phyloP scores from a whole-genome alignment of 2,797 vertebrate species.

The Triplophysa bombifrons region DNA sequence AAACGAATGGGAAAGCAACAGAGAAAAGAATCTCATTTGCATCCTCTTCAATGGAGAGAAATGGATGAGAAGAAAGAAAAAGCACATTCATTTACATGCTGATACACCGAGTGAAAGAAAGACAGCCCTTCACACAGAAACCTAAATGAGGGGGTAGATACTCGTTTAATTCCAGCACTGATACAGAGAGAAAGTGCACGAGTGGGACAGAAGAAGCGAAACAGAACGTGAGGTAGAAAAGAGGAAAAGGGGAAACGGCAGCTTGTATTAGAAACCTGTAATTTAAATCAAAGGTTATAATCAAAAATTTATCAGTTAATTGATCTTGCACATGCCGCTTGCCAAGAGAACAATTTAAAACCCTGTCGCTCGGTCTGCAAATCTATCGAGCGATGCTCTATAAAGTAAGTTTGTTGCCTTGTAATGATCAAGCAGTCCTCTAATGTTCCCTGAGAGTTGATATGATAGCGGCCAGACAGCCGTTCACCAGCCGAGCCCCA shows the following conservation, averaged over 20 bases:
- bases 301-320: slow-evolving; percentile 69
- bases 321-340: slow-evolving; percentile 63
- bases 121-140: slow-evolving; percentile 43
- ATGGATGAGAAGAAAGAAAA: slow-evolving; percentile 45
- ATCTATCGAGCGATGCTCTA: slow-evolving; percentile 54
- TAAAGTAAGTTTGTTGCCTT: slow-evolving; percentile 60
- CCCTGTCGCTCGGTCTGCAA: slow-evolving; percentile 50
- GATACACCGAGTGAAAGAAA: slow-evolving; percentile 48
- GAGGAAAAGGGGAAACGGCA: slow-evolving; percentile 44
- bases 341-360: slow-evolving; percentile 59
- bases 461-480: slow-evolving; percentile 49
- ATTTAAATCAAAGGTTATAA: slow-evolving; percentile 66
- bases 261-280: slow-evolving; percentile 58
- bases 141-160: slow-evolving; percentile 50
- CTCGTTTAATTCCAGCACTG: slow-evolving; percentile 42
- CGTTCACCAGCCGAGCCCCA: slow-evolving; percentile 21
- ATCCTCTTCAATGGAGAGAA: slow-evolving; percentile 51
- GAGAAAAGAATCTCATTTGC: slow-evolving; percentile 56
- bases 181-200: slow-evolving; percentile 37
- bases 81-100: slow-evolving; percentile 54
- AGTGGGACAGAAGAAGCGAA: slow-evolving; percentile 35
- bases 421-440: slow-evolving; percentile 58
- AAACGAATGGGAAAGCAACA: slow-evolving; percentile 48
- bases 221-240: slow-evolving; percentile 32
- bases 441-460: slow-evolving; percentile 57